Percentiles rank a stretch among this genome's conserved stretches.
Conservation (phyloP, 2,797 vertebrate species). For the Masticophis lateralis region DNA sequence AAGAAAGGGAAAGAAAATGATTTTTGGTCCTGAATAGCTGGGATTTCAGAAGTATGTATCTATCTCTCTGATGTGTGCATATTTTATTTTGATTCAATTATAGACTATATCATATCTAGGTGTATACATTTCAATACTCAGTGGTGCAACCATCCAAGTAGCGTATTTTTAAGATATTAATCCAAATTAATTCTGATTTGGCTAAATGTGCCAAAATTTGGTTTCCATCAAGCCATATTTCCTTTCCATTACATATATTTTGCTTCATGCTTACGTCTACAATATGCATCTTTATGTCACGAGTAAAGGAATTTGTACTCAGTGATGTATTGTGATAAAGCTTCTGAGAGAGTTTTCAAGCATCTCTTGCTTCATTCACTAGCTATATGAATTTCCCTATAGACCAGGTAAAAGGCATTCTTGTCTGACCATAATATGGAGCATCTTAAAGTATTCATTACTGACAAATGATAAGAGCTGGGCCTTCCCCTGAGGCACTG, state of each 20-base stretch:
- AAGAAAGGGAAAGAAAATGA: slow-evolving; percentile 37
- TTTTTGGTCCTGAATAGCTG: slow-evolving; percentile 23
- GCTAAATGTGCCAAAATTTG: not conserved
- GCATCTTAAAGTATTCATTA: slow-evolving; percentile 43
- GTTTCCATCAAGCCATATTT: not conserved
- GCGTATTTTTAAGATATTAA: not conserved
- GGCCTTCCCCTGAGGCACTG: slow-evolving; percentile 10
- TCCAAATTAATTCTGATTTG: slow-evolving; percentile 29
- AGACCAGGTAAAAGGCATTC: slow-evolving; percentile 52
- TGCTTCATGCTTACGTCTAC: not conserved
- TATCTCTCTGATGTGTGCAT: not conserved
- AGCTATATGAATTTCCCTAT: slow-evolving; percentile 48
- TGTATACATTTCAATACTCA: slow-evolving; percentile 22
- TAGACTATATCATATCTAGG: not conserved
- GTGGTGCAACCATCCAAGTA: not conserved
- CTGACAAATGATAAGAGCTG: slow-evolving; percentile 39
- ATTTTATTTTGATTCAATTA: slow-evolving; percentile 2
- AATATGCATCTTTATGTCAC: slow-evolving; percentile 2
- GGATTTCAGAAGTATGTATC: slow-evolving; percentile 33
- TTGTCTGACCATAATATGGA: slow-evolving; percentile 26
- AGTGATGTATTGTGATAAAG: not conserved
- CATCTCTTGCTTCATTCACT: slow-evolving; percentile 32
- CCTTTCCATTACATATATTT: not conserved
- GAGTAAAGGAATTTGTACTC: slow-evolving; percentile 20
- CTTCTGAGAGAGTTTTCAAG: slow-evolving; percentile 50